These are phyloP conservation scores for Andrena praecox DNA, from an alignment of 2,888 invertebrate species.

Conservation along the genomic window DNA sequence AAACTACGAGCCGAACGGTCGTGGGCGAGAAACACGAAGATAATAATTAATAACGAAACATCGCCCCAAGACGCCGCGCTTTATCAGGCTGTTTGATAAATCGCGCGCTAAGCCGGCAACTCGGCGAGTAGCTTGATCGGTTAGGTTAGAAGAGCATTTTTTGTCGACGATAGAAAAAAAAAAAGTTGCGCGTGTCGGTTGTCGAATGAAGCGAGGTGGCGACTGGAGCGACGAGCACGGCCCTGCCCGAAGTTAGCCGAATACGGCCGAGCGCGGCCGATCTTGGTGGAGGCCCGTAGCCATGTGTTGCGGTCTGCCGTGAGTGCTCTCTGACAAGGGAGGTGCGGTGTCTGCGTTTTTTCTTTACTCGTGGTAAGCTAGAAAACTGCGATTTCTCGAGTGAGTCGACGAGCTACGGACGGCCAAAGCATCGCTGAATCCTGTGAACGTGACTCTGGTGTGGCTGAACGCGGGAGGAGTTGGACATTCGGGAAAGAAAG, in stretches of 20 bases:
- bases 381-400: slow-evolving; percentile 55
- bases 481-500: slow-evolving; percentile 48
- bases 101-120: not conserved
- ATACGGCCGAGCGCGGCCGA: slow-evolving; percentile 67
- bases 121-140: not conserved
- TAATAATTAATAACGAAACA: not conserved
- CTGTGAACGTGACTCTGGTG: slow-evolving; percentile 17
- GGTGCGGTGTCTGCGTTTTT: slow-evolving; percentile 78
- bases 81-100: not conserved
- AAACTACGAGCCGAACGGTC: not conserved
- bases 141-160: not conserved
- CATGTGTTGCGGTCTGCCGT: slow-evolving; percentile 81
- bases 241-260: slow-evolving; percentile 65
- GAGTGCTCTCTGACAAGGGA: slow-evolving; percentile 82
- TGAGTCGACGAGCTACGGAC: slow-evolving; percentile 2
- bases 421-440: not conserved
- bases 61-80: not conserved
- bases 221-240: slow-evolving; percentile 44
- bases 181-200: not conserved
- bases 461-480: slow-evolving; percentile 18
- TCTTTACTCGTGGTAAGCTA: slow-evolving; percentile 64
- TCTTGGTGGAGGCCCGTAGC: slow-evolving; percentile 74
- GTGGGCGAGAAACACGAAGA: not conserved
- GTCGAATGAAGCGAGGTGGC: slow-evolving; percentile 26
- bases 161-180: not conserved